Conservation (phyloP, 2,888 invertebrate species). For the Mystacides longicornis region DNA sequence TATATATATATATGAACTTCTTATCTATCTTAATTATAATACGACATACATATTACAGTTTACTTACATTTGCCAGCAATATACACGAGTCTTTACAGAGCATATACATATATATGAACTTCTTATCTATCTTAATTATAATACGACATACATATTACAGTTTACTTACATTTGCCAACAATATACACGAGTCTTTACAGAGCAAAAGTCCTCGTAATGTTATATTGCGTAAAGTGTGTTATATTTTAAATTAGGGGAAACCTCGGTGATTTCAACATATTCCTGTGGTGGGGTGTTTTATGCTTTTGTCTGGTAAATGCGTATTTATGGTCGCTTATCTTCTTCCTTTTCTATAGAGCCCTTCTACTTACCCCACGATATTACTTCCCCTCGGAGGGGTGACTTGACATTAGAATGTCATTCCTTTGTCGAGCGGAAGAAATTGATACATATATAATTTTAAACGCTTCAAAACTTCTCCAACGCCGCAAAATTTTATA, state of each 20-base stretch:
- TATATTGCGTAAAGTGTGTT: neutral
- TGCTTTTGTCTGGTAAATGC: constrained; percentile 26
- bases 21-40: too few relatives aligned
- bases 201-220: neutral
- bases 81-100: too few relatives aligned
- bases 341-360: constrained; percentile 3
- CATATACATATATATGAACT: neutral
- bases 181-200: neutral
- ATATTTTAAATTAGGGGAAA: constrained; percentile 1
- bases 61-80: too few relatives aligned
- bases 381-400: neutral
- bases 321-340: constrained; percentile 26
- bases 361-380: neutral
- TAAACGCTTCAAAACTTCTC: neutral
- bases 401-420: constrained; percentile 2
- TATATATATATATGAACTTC: too few relatives aligned
- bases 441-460: constrained; percentile 1
- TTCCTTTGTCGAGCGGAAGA: neutral
- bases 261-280: constrained; percentile 16
- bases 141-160: too few relatives aligned
- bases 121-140: too few relatives aligned
- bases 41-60: too few relatives aligned
- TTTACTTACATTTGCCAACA: neutral
- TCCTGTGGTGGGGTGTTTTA: constrained; percentile 22
- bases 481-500: neutral